These are phyloP conservation scores for Sturmia bella DNA, from an alignment of 2,888 invertebrate genomes.

Conservation along the genomic window DNA sequence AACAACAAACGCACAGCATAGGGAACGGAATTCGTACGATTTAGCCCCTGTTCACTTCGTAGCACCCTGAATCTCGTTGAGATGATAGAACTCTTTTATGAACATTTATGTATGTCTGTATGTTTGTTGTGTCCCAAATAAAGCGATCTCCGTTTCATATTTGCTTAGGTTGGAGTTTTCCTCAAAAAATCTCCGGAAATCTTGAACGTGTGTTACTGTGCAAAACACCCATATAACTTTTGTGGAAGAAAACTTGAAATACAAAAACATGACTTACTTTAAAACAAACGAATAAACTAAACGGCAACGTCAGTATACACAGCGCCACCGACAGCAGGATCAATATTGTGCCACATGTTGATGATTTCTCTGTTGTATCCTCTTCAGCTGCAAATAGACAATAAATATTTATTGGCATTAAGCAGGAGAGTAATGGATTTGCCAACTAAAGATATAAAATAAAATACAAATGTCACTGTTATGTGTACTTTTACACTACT, in stretches of 20 bases:
- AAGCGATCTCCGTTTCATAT: too few species aligned
- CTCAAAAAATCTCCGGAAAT: too few species aligned
- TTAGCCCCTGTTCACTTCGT: too few species aligned
- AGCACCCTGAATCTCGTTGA: too few species aligned
- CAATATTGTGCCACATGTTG: conserved; percentile 91
- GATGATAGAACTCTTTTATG: too few species aligned
- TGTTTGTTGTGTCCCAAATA: too few species aligned
- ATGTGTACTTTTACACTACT: conserved; percentile 13
- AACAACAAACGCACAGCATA: too few species aligned
- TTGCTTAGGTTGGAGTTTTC: too few species aligned
- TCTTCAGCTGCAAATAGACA: conserved; percentile 83
- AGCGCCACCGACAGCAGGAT: conserved; percentile 91
- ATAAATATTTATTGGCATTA: conserved; percentile 43
- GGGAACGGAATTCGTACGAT: too few species aligned
- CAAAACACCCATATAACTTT: too few species aligned
- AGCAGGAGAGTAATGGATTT: conserved; percentile 2
- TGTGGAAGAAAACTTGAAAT: neutral
- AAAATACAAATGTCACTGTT: conserved; percentile 4
- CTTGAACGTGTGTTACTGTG: too few species aligned
- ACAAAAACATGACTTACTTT: conserved; percentile 86
- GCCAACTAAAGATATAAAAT: neutral
- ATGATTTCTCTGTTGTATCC: conserved; percentile 84
- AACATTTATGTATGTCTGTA: too few species aligned
- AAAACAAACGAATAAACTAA: conserved; percentile 95
- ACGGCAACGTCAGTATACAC: conserved; percentile 93